Evolutionary conservation across 2,888 invertebrate genomes (phyloP).

Genomic region (Phoenoteleia sp.): DNA sequence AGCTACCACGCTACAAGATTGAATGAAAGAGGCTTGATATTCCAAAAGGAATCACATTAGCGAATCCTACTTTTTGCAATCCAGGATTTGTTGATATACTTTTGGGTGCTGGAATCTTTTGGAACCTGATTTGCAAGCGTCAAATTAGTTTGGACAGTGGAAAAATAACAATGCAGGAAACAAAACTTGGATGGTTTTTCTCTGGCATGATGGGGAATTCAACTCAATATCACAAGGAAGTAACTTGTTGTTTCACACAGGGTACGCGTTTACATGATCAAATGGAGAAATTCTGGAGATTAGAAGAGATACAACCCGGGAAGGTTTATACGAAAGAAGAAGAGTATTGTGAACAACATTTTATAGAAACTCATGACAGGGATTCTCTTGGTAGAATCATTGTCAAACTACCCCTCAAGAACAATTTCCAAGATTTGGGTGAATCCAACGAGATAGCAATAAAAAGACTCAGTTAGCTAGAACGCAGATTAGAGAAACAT

Average conservation of each 20-base stretch:
- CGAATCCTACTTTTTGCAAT: background rate
- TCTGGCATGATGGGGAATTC: slow-evolving; percentile 22
- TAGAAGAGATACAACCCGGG: slow-evolving; percentile 18
- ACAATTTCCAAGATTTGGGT: background rate
- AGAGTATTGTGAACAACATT: background rate
- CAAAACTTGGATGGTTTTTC: slow-evolving; percentile 75
- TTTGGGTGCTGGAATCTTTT: background rate
- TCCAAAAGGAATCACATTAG: background rate
- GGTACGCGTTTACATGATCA: background rate
- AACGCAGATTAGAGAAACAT: background rate
- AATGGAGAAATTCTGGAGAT: slow-evolving; percentile 48
- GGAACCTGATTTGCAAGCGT: slow-evolving; percentile 3
- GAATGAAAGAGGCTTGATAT: background rate
- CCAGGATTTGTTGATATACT: background rate
- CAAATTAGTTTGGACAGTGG: slow-evolving; percentile 33
- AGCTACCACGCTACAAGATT: background rate
- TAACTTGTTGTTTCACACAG: background rate
- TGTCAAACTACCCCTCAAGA: slow-evolving; percentile 52
- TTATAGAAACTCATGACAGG: slow-evolving; percentile 20
- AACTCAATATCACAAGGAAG: background rate
- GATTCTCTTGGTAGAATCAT: slow-evolving; percentile 32
- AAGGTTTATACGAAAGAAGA: slow-evolving; percentile 27
- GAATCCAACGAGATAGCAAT: background rate
- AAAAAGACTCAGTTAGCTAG: background rate
- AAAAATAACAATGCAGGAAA: slow-evolving; percentile 29